phyloP scores from a whole-genome alignment of 2,888 invertebrate species.

The Drosophila meridionalis region DNA sequence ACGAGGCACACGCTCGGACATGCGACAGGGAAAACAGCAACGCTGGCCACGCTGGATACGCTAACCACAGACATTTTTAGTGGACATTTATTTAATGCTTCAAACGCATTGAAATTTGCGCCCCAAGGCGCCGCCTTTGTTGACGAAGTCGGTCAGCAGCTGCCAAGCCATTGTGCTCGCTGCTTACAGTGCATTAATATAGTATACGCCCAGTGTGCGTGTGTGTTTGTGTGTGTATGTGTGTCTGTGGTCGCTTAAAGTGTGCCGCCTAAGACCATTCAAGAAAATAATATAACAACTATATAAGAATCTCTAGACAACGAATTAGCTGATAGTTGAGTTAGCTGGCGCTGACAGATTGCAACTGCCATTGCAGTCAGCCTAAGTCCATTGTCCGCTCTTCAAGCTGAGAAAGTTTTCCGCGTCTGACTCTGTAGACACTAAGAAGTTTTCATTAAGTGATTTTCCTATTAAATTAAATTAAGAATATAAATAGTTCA shows the following conservation, averaged over 20 bases:
- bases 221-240: slow-evolving; percentile 8
- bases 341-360: neutral
- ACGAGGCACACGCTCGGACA: slow-evolving; percentile 58
- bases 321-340: slow-evolving; percentile 1
- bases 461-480: too few relatives aligned
- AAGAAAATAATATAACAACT: neutral
- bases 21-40: slow-evolving; percentile 20
- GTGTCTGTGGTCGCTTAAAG: slow-evolving; percentile 21
- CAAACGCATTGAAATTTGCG: slow-evolving; percentile 77
- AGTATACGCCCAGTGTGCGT: slow-evolving; percentile 28
- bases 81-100: slow-evolving; percentile 78
- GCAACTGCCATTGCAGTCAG: neutral
- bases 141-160: slow-evolving; percentile 69
- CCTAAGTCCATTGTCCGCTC: neutral
- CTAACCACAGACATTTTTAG: slow-evolving; percentile 71
- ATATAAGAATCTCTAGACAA: neutral
- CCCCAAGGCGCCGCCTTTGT: slow-evolving; percentile 66
- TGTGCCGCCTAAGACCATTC: slow-evolving; percentile 29
- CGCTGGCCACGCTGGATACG: slow-evolving; percentile 31
- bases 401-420: neutral
- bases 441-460: neutral
- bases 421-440: neutral
- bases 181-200: slow-evolving; percentile 46
- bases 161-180: slow-evolving; percentile 36
- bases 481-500: too few relatives aligned